Evolutionary conservation across 2,797 vertebrate genomes (phyloP).

Genomic region (Alectoris magna): DNA sequence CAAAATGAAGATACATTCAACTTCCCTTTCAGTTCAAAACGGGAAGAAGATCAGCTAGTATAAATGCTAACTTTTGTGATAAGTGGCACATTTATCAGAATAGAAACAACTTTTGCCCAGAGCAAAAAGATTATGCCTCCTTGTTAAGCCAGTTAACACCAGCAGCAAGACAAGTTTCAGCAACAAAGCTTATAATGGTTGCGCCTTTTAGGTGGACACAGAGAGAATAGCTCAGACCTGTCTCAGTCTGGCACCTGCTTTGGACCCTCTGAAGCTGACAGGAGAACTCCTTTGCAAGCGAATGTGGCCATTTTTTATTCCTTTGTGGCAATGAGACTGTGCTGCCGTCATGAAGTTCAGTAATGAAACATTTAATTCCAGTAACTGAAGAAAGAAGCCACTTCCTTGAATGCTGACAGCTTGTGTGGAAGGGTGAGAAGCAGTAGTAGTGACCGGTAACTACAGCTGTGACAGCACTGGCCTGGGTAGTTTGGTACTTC

Average conservation of each 20-base stretch:
- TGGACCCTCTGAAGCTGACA: not conserved
- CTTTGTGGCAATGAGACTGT: not conserved
- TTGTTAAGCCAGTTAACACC: slow-evolving; percentile 10
- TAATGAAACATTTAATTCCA: not conserved
- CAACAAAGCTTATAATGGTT: not conserved
- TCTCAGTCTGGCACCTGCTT: not conserved
- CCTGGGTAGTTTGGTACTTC: not conserved
- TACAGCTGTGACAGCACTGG: not conserved
- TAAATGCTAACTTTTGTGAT: not conserved
- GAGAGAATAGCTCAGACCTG: not conserved
- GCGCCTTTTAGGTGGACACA: not conserved
- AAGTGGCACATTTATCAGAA: not conserved
- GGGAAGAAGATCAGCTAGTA: not conserved
- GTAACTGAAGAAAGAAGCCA: not conserved
- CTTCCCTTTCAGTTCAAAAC: slow-evolving; percentile 21
- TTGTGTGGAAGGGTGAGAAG: not conserved
- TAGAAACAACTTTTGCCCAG: not conserved
- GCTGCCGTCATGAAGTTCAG: not conserved
- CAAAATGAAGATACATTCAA: slow-evolving; percentile 31
- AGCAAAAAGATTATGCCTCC: not conserved
- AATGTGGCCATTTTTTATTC: not conserved
- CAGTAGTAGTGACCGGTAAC: not conserved
- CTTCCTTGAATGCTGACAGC: not conserved
- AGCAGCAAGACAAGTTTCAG: not conserved
- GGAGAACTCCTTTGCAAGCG: not conserved